Conservation (phyloP, 64 coral and sea anemone species). For the Actinia equina region DNA sequence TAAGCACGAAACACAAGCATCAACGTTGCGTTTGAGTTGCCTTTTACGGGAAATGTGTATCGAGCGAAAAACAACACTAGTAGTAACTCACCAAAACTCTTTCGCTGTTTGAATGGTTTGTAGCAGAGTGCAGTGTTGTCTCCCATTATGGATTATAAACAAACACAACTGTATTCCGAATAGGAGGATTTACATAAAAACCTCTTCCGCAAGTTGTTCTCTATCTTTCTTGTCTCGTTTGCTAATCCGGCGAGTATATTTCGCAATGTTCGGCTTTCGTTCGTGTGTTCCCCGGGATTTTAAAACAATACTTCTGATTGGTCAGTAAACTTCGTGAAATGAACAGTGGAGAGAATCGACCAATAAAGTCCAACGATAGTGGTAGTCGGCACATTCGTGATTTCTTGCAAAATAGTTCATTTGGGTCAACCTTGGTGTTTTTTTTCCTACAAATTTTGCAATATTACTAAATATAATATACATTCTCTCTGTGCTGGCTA, state of each 20-base stretch:
- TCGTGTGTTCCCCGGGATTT: slow-evolving; percentile 22
- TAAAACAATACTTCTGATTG: not conserved
- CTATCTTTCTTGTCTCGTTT: not conserved
- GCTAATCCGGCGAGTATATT: not conserved
- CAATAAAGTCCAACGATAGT: not conserved
- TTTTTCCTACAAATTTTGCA: not conserved
- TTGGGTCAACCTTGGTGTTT: not conserved
- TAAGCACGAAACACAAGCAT: not conserved
- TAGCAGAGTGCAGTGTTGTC: not conserved
- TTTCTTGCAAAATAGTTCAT: not conserved
- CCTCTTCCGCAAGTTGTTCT: not conserved
- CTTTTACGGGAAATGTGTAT: not conserved
- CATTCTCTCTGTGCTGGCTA: not conserved
- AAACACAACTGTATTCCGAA: not conserved
- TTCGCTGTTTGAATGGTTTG: slow-evolving; percentile 93
- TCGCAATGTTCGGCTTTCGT: slow-evolving; percentile 2
- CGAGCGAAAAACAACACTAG: not conserved
- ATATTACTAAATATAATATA: not conserved
- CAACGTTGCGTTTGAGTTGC: not conserved
- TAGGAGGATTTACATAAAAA: not conserved
- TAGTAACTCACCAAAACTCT: slow-evolving; percentile 91
- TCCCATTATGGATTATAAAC: slow-evolving; percentile 10
- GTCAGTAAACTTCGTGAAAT: not conserved
- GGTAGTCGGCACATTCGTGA: not conserved
- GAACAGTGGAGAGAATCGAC: not conserved